phyloP scores from a whole-genome alignment of 2,113 vertebrate species.

The Phycodurus eques region DNA sequence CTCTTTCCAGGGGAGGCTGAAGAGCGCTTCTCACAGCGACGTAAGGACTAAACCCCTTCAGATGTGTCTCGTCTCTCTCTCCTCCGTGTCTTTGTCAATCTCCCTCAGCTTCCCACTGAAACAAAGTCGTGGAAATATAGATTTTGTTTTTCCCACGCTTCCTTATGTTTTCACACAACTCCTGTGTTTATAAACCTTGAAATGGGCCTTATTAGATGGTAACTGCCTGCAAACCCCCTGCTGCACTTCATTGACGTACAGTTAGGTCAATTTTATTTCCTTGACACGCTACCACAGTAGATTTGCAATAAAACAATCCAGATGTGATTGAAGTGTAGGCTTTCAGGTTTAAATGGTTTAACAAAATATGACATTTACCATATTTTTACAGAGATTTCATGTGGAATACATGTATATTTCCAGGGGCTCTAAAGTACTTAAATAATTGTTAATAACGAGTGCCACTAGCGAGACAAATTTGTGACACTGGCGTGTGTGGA shows the following conservation, averaged over 20 bases:
- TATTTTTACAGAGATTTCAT: background rate
- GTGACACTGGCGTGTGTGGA: too few relatives aligned
- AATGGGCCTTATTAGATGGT: constrained; percentile 2
- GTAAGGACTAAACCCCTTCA: constrained; percentile 77
- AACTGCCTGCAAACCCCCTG: constrained; percentile 6
- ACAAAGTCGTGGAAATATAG: constrained; percentile 60
- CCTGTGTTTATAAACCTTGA: constrained; percentile 26
- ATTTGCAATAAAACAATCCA: background rate
- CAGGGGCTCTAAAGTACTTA: too few relatives aligned
- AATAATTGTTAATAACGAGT: too few relatives aligned
- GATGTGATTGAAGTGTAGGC: background rate
- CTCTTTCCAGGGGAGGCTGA: constrained; percentile 84
- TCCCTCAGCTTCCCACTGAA: constrained; percentile 57
- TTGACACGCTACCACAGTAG: background rate
- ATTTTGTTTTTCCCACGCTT: constrained; percentile 14
- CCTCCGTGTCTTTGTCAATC: constrained; percentile 56
- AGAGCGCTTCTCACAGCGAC: constrained; percentile 85
- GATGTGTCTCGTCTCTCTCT: constrained; percentile 76
- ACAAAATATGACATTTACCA: background rate
- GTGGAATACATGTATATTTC: too few relatives aligned
- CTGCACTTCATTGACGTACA: background rate
- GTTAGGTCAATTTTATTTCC: background rate
- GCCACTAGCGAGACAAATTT: too few relatives aligned
- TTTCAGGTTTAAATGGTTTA: background rate
- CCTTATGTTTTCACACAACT: constrained; percentile 38